These are phyloP conservation scores for Phyllotis vaccarum DNA, from an alignment of 2,797 vertebrate species.

Conservation along the genomic window DNA sequence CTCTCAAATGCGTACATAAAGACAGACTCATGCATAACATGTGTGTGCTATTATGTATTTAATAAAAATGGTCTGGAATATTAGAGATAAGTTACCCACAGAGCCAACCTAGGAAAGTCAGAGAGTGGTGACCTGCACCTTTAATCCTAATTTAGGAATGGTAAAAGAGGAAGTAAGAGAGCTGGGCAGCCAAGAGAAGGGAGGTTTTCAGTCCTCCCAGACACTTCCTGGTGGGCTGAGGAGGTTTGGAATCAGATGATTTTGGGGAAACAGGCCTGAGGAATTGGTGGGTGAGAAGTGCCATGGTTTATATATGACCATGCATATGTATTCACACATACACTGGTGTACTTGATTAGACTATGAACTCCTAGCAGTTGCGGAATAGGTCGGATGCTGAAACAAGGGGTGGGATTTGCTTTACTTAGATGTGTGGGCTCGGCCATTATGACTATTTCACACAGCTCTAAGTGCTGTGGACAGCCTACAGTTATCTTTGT, in stretches of 20 bases:
- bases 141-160: too few relatives aligned
- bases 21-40: background rate
- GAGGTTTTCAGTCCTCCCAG: too few relatives aligned
- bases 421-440: constrained; percentile 71
- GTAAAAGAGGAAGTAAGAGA: too few relatives aligned
- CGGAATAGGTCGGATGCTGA: constrained; percentile 6
- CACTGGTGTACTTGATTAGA: background rate
- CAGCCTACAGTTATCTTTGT: constrained; percentile 49
- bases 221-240: too few relatives aligned
- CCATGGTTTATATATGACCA: background rate
- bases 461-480: constrained; percentile 58
- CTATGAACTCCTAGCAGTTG: background rate
- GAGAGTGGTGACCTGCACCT: too few relatives aligned
- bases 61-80: too few relatives aligned
- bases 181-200: too few relatives aligned
- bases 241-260: too few relatives aligned
- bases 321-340: fast-evolving
- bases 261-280: too few relatives aligned
- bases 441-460: constrained; percentile 35
- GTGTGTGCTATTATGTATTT: background rate
- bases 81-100: too few relatives aligned
- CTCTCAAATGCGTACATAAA: background rate
- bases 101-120: too few relatives aligned
- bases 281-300: too few relatives aligned
- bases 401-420: constrained; percentile 54